Evolutionary conservation across 2,888 invertebrate species (phyloP).

Genomic region (Hybos culiciformis): DNA sequence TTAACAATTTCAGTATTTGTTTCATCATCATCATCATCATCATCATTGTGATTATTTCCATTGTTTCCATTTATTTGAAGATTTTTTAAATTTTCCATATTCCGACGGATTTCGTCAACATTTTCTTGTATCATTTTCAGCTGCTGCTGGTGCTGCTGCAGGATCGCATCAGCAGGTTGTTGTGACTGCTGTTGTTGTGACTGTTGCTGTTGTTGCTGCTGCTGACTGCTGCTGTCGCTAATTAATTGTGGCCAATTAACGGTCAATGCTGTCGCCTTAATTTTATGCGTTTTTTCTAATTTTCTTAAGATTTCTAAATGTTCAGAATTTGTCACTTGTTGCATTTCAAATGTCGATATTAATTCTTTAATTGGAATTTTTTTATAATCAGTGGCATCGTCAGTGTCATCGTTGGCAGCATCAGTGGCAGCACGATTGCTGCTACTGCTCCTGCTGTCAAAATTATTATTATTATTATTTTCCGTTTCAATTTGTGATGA

Average conservation of each 20-base stretch:
- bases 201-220: background rate
- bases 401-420: slow-evolving; percentile 7
- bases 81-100: background rate
- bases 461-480: slow-evolving; percentile 1
- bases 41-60: background rate
- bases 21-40: background rate
- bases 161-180: background rate
- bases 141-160: too few relatives aligned
- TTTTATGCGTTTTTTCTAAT: background rate
- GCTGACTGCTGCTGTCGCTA: background rate
- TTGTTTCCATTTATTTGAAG: too few relatives aligned
- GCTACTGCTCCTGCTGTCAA: background rate
- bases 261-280: too few relatives aligned
- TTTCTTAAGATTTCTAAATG: background rate
- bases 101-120: background rate
- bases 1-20: background rate
- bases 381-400: slow-evolving; percentile 27
- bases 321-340: slow-evolving; percentile 19
- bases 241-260: too few relatives aligned
- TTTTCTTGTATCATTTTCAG: too few relatives aligned
- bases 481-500: background rate
- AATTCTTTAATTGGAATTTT: slow-evolving; percentile 38
- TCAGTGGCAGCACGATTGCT: slow-evolving; percentile 1
- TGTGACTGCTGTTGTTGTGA: background rate
- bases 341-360: slow-evolving; percentile 48